phyloP scores from a whole-genome alignment of 2,888 invertebrate species.

The Lithophane semibrunnea region DNA sequence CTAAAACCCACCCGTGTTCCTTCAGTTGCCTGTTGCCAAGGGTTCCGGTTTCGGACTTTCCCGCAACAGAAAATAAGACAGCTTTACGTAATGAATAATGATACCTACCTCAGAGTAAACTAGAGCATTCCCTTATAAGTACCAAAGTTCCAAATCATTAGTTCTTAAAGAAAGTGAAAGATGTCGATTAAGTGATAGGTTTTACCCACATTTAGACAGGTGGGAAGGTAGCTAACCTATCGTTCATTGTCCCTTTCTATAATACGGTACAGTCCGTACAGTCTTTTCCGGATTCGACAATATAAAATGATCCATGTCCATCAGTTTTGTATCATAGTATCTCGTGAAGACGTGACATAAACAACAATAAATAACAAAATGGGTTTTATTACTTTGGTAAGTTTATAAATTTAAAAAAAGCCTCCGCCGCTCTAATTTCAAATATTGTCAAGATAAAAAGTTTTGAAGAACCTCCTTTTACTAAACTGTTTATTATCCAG shows the following conservation, averaged over 20 bases:
- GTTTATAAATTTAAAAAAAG: constrained; percentile 42
- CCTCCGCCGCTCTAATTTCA: background rate
- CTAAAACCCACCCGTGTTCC: no score
- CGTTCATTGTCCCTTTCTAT: constrained; percentile 81
- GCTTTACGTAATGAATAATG: background rate
- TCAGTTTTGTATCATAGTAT: constrained; percentile 73
- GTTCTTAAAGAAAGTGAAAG: constrained; percentile 65
- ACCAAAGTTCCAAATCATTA: constrained; percentile 5
- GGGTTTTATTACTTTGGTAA: constrained; percentile 80
- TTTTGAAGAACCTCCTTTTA: background rate
- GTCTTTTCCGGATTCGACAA: constrained; percentile 81
- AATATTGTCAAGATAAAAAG: background rate
- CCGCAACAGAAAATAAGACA: no score
- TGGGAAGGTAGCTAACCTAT: constrained; percentile 37
- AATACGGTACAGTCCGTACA: constrained; percentile 52
- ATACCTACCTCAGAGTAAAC: background rate
- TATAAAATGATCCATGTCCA: constrained; percentile 80
- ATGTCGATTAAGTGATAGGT: constrained; percentile 62
- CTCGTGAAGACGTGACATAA: constrained; percentile 58
- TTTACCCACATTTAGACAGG: constrained; percentile 63
- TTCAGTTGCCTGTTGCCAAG: no score
- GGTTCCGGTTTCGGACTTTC: no score
- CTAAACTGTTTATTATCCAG: background rate
- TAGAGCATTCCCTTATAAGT: background rate
- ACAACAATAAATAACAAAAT: constrained; percentile 71